Percentiles rank a stretch among this genome's conserved stretches.
Evolutionary conservation across 2,113 vertebrate species (phyloP).

Genomic region (Pomatostomus ruficeps): DNA sequence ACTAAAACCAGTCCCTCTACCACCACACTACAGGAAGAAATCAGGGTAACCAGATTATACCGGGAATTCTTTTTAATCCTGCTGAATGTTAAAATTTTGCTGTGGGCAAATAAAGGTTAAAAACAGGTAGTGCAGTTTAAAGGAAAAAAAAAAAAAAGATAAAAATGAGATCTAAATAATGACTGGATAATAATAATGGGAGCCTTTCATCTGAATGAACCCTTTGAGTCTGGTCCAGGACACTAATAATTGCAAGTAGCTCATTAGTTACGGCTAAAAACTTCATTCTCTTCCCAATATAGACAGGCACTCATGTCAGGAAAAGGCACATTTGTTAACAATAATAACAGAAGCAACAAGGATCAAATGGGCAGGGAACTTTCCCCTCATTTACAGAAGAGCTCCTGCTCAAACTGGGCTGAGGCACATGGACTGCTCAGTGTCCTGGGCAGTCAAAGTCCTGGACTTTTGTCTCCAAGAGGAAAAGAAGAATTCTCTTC

Average conservation of each 20-base stretch:
- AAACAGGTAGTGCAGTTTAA: not conserved
- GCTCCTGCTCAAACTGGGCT: not conserved
- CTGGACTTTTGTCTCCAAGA: not conserved
- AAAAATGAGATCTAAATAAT: not conserved
- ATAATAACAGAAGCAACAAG: not conserved
- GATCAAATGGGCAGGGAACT: not conserved
- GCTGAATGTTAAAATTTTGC: not conserved
- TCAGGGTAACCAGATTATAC: not conserved
- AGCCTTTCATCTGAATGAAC: not conserved
- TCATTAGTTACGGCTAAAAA: constrained; percentile 1
- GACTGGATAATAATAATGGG: not conserved
- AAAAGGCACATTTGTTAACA: not conserved
- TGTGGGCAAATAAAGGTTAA: not conserved
- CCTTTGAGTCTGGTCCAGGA: not conserved
- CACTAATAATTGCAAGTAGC: not conserved
- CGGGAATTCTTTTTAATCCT: not conserved
- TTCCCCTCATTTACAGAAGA: not conserved
- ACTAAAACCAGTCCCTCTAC: not conserved
- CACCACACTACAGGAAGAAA: not conserved
- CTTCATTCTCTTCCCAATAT: not conserved
- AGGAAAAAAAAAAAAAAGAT: not conserved
- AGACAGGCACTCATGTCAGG: not conserved
- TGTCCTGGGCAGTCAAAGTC: too few species aligned
- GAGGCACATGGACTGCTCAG: rapidly evolving
- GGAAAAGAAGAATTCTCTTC: not conserved